A percentile compares a stretch with the other conserved stretches of the same genome.
Evolutionary conservation across 1,140 invertebrate species (phyloP).

Genomic region (Pectinophora gossypiella): DNA sequence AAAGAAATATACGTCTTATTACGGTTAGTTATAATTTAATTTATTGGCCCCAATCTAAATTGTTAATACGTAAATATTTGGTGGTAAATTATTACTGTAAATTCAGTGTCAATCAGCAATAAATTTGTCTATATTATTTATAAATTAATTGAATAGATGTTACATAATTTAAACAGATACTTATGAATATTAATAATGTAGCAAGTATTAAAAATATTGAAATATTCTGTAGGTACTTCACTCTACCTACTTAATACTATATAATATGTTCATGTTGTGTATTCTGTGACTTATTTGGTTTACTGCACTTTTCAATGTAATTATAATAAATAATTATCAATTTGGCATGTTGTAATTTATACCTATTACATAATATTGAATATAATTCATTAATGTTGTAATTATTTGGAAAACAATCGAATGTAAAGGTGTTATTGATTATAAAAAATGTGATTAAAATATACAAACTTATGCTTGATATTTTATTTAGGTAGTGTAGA

Average conservation of each 20-base stretch:
- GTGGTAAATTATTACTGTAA: too few species aligned
- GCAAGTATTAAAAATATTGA: too few species aligned
- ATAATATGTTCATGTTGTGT: background rate
- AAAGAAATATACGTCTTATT: too few species aligned
- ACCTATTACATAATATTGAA: background rate
- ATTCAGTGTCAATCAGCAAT: too few species aligned
- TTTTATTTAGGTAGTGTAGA: background rate
- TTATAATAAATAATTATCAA: conserved; percentile 1
- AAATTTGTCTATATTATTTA: too few species aligned
- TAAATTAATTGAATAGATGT: too few species aligned
- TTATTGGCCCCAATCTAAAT: too few species aligned
- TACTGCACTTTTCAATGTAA: background rate
- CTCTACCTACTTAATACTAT: background rate
- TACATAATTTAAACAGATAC: too few species aligned
- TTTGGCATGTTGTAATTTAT: conserved; percentile 15
- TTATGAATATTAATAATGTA: too few species aligned
- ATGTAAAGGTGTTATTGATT: conserved; percentile 27
- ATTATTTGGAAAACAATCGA: conserved; percentile 27
- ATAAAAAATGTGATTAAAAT: conserved; percentile 40
- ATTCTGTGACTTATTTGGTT: background rate
- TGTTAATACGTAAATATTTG: too few species aligned
- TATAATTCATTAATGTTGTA: conserved; percentile 24
- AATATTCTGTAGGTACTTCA: background rate
- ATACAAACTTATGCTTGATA: conserved; percentile 7
- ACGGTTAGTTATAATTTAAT: too few species aligned